Base-by-base conservation (phyloP, 2,113 vertebrate species). In the Rousettus leschenaultii region DNA sequence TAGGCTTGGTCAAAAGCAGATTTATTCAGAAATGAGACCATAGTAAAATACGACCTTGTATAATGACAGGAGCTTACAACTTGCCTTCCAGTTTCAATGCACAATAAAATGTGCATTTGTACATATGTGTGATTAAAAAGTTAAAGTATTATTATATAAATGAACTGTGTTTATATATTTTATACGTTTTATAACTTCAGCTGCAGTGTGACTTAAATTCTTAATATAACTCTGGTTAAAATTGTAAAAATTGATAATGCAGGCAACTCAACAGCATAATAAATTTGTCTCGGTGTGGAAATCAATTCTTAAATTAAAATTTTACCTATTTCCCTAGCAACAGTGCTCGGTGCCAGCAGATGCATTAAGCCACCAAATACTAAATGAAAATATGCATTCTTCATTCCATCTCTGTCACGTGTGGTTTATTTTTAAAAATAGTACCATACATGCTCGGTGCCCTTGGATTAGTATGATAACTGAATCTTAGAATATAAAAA, bases 241-340 rank as follows among this genome's bases (percentile, higher is more conserved):
- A 33, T 53, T 84, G 61, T 33, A 53, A 48, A 85, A 82, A 71
- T 43, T 75, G 14, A 83, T 51, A 73, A 86, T 63, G 75, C 18
- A 85, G 48, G 57, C 61, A 92, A n/a, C 30, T 85, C 18, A 75
- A 80, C n/a, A 63, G 35, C n/a, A 51, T 89, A 95, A 95, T 96
- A 92, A 92, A 91, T 94, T 61, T 92, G 3, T 89, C 38, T 80
- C 10, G 24, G 21, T 51, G 28, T 78, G 35, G 48, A 97, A 95
- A 90, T 68, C 33, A 90, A 82, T 92, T 94, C 83, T 66, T 94
- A 71, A 92, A 94, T 91, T 90, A 91, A 92, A 95, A 88, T 48
- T 79, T 82, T 86, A 95, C 91, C 66, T 92, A 45, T 96, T 88
- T 91, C 45, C 30, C 16, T 91, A 91, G 89, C 71, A 95, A 83